Percentiles rank a stretch among this genome's conserved stretches.
Evolutionary conservation across 2,797 vertebrate species (phyloP).

Genomic region (Enteromius thamalakanensis): DNA sequence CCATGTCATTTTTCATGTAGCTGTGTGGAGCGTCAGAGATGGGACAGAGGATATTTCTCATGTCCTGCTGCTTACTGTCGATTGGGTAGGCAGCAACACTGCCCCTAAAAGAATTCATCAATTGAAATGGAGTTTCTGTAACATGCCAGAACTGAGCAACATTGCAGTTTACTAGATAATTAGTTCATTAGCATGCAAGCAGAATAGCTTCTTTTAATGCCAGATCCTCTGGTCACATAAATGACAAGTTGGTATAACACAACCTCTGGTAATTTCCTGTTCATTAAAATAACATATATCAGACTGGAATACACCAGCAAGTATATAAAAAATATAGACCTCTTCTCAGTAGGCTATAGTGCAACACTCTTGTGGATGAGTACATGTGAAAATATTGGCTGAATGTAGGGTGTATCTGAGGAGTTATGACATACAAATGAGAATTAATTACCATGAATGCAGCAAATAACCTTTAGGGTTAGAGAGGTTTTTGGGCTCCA

Average conservation of each 20-base stretch:
- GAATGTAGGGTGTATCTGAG: conserved; percentile 9
- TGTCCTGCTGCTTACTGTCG: neutral
- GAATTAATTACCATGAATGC: conserved; percentile 19
- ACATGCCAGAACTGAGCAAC: neutral
- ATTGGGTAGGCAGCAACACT: conserved; percentile 2
- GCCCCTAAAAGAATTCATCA: conserved; percentile 14
- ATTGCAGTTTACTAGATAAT: conserved; percentile 4
- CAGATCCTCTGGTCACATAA: neutral
- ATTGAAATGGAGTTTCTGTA: conserved; percentile 10
- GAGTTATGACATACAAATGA: conserved; percentile 14
- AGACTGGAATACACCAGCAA: neutral
- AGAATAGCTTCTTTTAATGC: neutral
- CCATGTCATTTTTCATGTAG: conserved; percentile 22
- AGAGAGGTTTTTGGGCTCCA: neutral
- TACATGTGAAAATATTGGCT: neutral
- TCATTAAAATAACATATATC: conserved; percentile 3
- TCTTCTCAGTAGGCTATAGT: neutral
- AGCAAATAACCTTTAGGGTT: conserved; percentile 19
- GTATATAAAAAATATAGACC: neutral
- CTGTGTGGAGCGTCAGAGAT: conserved; percentile 16
- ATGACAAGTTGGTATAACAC: neutral
- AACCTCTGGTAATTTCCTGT: neutral
- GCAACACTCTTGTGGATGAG: neutral
- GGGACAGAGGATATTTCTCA: conserved; percentile 26
- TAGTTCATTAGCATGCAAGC: neutral